These are phyloP conservation scores for Dufourea novaeangliae DNA, from an alignment of 1,140 invertebrate species.

Conservation along the genomic window DNA sequence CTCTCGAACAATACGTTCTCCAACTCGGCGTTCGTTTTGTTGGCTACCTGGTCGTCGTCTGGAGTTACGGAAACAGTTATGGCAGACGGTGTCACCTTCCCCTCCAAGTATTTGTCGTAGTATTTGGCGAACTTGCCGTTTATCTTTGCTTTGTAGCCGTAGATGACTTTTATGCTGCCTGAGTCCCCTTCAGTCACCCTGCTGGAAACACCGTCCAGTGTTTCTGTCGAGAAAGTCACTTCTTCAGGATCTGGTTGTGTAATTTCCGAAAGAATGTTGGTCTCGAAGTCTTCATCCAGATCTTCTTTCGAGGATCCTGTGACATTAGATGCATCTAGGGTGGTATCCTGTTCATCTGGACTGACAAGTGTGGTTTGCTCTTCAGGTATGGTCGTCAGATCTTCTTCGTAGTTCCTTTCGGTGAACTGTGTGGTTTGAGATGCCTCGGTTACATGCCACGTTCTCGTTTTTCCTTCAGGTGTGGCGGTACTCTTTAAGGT, in stretches of 20 bases:
- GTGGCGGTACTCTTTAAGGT: not conserved
- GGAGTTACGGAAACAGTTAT: not conserved
- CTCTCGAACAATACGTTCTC: conserved; percentile 19
- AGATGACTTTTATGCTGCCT: not conserved
- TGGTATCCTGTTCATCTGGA: not conserved
- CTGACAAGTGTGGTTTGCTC: not conserved
- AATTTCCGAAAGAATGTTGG: not conserved
- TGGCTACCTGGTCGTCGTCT: not conserved
- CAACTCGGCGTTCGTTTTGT: not conserved
- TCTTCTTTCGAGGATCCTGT: not conserved
- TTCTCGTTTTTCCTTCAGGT: not conserved
- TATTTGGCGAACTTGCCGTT: not conserved
- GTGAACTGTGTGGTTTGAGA: too few relatives aligned
- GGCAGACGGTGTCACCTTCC: not conserved
- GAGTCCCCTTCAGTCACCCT: not conserved
- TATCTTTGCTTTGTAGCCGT: conserved; percentile 1
- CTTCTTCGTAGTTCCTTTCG: too few relatives aligned
- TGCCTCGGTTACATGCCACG: too few relatives aligned
- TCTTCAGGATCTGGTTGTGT: too few relatives aligned
- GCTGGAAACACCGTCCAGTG: not conserved
- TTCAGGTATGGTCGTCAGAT: too few relatives aligned
- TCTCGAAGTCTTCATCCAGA: too few relatives aligned
- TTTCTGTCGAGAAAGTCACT: not conserved
- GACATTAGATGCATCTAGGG: not conserved
- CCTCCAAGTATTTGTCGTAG: conserved; percentile 3